These are phyloP conservation scores for Papilio xuthus DNA, from an alignment of 1,140 invertebrate species.

Conservation along the genomic window DNA sequence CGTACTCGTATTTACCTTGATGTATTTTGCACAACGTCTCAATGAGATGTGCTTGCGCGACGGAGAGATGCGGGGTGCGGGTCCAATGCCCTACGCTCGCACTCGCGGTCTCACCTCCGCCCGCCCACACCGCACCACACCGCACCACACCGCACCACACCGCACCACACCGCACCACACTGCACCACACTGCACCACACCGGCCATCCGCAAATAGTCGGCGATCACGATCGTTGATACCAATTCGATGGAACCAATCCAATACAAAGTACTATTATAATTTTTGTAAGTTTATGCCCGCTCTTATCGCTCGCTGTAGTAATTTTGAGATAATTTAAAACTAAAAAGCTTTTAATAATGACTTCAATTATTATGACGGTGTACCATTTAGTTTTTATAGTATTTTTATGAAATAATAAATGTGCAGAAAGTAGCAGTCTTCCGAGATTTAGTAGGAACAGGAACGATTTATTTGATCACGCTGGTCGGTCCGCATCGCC, in stretches of 20 bases:
- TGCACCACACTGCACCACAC: too few species aligned
- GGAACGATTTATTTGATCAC: conserved; percentile 23
- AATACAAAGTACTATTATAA: background rate
- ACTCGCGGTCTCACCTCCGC: too few species aligned
- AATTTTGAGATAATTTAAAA: background rate
- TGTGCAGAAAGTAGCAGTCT: background rate
- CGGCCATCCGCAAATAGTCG: background rate
- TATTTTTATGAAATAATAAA: conserved; percentile 11
- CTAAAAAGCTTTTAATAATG: background rate
- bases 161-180: too few species aligned
- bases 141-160: too few species aligned
- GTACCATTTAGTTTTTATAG: background rate
- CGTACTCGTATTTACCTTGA: conserved; percentile 40
- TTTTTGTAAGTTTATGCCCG: background rate
- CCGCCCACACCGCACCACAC: too few species aligned
- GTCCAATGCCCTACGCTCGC: too few species aligned
- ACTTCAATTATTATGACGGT: background rate
- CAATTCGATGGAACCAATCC: background rate
- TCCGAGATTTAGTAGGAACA: background rate
- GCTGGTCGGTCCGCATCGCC: background rate
- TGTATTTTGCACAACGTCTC: conserved; percentile 14
- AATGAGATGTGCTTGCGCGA: background rate
- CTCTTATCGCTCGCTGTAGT: background rate
- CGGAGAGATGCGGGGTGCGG: background rate
- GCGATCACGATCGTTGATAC: background rate